These are phyloP conservation scores for Agonopterix arenella DNA, from an alignment of 2,888 invertebrate genomes.

Conservation along the genomic window DNA sequence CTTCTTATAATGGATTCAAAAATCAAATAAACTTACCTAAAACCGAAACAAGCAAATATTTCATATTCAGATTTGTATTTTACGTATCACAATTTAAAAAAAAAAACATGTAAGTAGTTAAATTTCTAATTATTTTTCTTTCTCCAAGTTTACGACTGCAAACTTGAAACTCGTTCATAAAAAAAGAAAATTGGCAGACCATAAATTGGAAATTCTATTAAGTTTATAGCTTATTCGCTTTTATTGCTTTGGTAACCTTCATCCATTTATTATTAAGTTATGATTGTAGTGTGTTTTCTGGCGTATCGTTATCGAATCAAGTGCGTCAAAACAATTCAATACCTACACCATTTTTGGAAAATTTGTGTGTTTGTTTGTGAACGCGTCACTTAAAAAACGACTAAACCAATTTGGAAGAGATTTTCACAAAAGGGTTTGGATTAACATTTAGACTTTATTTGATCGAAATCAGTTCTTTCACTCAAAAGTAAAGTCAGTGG, in stretches of 20 bases:
- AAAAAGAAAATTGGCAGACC: slow-evolving; percentile 45
- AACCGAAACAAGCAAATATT: slow-evolving; percentile 11
- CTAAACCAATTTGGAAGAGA: background rate
- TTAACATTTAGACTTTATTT: too few relatives aligned
- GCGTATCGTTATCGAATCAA: too few relatives aligned
- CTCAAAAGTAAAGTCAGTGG: too few relatives aligned
- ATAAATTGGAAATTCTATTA: slow-evolving; percentile 44
- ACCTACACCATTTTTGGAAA: background rate
- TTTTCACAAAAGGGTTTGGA: background rate
- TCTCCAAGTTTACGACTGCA: slow-evolving; percentile 26
- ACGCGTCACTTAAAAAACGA: background rate
- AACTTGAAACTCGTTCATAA: slow-evolving; percentile 34
- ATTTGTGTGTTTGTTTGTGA: background rate
- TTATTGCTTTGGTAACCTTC: background rate
- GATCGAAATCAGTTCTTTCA: too few relatives aligned
- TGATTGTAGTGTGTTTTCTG: too few relatives aligned
- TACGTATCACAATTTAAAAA: slow-evolving; percentile 31
- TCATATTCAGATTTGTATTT: slow-evolving; percentile 20
- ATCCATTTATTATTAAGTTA: too few relatives aligned
- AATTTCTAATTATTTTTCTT: too few relatives aligned
- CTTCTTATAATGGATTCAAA: too few relatives aligned
- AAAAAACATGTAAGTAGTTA: too few relatives aligned
- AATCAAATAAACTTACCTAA: slow-evolving; percentile 18
- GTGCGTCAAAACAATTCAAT: too few relatives aligned
- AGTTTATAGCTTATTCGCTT: slow-evolving; percentile 16